phyloP scores from a whole-genome alignment of 1,140 invertebrate genomes.

The Bombus consobrinus region DNA sequence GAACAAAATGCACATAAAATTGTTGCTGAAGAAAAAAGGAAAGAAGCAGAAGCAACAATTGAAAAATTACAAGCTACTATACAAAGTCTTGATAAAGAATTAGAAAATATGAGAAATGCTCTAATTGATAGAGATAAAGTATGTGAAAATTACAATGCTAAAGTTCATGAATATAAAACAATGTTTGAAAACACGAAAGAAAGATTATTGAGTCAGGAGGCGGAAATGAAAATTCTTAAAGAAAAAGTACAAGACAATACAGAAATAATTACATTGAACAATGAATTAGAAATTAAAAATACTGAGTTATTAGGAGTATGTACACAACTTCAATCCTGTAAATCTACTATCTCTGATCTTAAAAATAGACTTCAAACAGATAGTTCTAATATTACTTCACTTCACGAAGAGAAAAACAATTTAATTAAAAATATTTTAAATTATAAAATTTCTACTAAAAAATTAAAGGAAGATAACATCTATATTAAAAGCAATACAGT shows the following conservation, averaged over 20 bases:
- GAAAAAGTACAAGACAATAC: constrained; percentile 55
- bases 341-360: constrained; percentile 64
- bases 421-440: constrained; percentile 65
- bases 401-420: constrained; percentile 66
- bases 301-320: constrained; percentile 58
- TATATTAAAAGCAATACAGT: constrained; percentile 54
- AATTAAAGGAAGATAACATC: constrained; percentile 60
- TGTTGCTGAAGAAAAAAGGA: constrained; percentile 44
- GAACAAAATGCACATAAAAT: constrained; percentile 61
- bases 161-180: constrained; percentile 62
- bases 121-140: constrained; percentile 64
- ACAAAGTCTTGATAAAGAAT: constrained; percentile 64
- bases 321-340: constrained; percentile 66
- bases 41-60: constrained; percentile 48
- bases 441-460: constrained; percentile 54
- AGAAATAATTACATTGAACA: constrained; percentile 53
- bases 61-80: constrained; percentile 64
- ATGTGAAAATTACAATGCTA: constrained; percentile 64
- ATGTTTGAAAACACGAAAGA: constrained; percentile 63
- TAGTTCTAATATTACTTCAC: constrained; percentile 48
- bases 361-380: constrained; percentile 54
- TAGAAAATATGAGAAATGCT: constrained; percentile 62
- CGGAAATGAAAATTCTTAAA: constrained; percentile 59
- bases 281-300: constrained; percentile 68
- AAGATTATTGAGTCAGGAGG: constrained; percentile 54